Conservation (phyloP, 2,797 vertebrate genomes). For the Brachyrhaphis roseni region DNA sequence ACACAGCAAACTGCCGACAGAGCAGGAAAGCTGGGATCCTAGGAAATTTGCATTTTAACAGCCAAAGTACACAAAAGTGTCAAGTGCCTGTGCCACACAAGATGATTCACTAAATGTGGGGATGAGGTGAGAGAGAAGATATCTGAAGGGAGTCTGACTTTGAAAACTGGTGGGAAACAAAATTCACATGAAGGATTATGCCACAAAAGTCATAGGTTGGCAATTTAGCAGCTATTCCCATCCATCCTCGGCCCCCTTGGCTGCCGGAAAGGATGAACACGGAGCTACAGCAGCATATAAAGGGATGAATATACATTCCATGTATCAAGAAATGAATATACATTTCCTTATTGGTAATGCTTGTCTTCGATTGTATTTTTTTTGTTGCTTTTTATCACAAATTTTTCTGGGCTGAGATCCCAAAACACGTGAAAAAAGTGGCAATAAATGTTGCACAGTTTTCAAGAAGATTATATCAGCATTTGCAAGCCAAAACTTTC, state of each 20-base stretch:
- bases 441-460: not conserved
- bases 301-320: not conserved
- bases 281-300: not conserved
- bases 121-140: constrained; percentile 37
- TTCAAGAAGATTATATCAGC: constrained; percentile 10
- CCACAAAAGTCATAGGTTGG: constrained; percentile 23
- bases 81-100: constrained; percentile 55
- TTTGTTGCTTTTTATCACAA: not conserved
- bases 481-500: not conserved
- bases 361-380: not conserved
- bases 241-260: constrained; percentile 5
- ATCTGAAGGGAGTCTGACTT: constrained; percentile 32
- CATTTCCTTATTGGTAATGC: not conserved
- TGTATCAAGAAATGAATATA: not conserved
- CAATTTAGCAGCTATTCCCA: constrained; percentile 31
- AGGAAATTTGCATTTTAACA: constrained; percentile 79
- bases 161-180: constrained; percentile 24
- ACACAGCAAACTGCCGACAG: constrained; percentile 69
- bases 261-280: not conserved
- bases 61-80: constrained; percentile 74
- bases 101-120: constrained; percentile 50
- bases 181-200: constrained; percentile 41
- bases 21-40: constrained; percentile 72
- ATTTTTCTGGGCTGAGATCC: not conserved
- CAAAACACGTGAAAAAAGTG: not conserved